phyloP scores from a whole-genome alignment of 2,797 vertebrate genomes.

The Buphagus erythrorhynchus region DNA sequence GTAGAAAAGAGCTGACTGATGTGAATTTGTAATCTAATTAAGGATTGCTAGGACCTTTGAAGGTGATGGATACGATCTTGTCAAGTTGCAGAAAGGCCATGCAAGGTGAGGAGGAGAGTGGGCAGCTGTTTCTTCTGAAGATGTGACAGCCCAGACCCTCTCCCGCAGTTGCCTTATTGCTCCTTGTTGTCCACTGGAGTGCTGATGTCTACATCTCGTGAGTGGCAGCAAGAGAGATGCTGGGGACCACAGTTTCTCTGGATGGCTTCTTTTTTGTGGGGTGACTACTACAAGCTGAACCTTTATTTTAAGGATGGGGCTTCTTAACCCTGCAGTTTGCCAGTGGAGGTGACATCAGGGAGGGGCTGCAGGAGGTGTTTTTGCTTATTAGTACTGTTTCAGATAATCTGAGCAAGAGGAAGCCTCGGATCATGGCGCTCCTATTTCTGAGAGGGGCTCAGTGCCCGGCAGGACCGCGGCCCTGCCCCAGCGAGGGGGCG shows the following conservation, averaged over 20 bases:
- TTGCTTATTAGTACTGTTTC: not conserved
- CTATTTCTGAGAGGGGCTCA: not conserved
- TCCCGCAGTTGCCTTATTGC: not conserved
- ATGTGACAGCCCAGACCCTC: not conserved
- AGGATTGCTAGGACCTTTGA: not conserved
- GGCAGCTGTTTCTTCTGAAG: not conserved
- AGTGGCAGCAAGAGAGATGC: accelerated
- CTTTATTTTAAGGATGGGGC: not conserved
- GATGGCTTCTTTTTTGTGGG: not conserved
- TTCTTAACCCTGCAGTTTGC: not conserved
- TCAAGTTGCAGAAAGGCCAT: not conserved
- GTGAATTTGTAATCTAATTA: not conserved
- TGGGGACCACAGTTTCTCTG: not conserved
- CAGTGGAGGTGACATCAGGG: not conserved
- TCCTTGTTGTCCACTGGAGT: not conserved
- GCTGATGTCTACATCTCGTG: not conserved
- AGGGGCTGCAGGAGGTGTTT: not conserved
- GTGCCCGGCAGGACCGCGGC: not conserved
- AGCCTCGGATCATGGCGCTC: not conserved
- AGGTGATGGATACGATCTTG: not conserved
- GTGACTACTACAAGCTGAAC: too few species aligned
- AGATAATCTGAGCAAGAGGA: not conserved
- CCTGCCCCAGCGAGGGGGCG: not conserved
- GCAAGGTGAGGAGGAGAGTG: not conserved
- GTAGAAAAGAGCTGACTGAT: not conserved